Evolutionary conservation across 2,888 invertebrate species (phyloP), one percentile per base, ranked within the genome.

Genomic region (Ecdyonurus torrentis): DNA sequence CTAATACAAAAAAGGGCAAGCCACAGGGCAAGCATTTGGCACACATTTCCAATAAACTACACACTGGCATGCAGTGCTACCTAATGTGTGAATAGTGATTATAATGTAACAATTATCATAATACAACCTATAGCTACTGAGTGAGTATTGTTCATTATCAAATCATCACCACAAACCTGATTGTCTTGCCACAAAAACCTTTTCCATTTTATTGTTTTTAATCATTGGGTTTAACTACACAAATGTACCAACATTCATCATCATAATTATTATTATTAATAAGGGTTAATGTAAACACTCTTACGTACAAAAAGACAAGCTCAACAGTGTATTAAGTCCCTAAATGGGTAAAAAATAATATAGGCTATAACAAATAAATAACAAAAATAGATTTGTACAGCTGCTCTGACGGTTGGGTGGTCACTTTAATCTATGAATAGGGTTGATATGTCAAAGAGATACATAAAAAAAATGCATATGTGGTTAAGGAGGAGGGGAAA

Each of bases 101-200:
- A 10, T 10, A 37, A 5, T 10, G 15, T 37, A 37, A 37, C 15
- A 37, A 37, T 37, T 10, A 37, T 37, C 37, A 37, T 37, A 37
- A 37, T 15, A 37, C 15, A 58, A 25, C 58, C 23, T n/a, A 20
- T 61, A 24, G 60, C 24, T 62, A 25, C 19, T 63, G 55, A 64
- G 63, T 60, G 61, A 37, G 7, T 37, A 37, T 10, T 15, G 37
- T 37, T 37, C 61, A 61, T 59, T 61, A 65, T 62, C 63, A 64
- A 65, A 66, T 65, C 63, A 64, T 63, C 66, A 66, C 65, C 66
- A 66, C 66, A 66, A 66, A 65, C 66, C 66, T 66, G 66, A 64
- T 64, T 63, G 64, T 64, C 66, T 63, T 66, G 66, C 64, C 66
- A 37, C 37, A 37, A 5, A 37, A 5, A 37, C 37, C 7, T 37